phyloP scores from a whole-genome alignment of 2,888 invertebrate species.

The Scaptomyza parva region DNA sequence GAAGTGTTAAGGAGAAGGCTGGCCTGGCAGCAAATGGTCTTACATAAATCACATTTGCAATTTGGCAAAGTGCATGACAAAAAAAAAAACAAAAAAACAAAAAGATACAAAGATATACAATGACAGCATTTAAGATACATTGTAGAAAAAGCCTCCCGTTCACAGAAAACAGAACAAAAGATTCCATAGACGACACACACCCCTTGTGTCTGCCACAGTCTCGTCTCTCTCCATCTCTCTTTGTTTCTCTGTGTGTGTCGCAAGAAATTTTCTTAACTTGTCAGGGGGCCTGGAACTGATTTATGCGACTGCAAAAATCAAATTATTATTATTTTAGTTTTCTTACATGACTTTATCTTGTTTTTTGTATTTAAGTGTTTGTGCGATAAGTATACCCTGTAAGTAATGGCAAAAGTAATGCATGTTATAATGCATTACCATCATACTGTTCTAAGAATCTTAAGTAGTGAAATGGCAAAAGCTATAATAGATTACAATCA shows the following conservation, averaged over 20 bases:
- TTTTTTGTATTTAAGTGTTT: neutral
- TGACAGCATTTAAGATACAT: conserved; percentile 46
- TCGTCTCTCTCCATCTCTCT: no score
- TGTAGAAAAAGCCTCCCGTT: neutral
- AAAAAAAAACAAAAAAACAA: no score
- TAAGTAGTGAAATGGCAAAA: no score
- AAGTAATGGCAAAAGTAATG: neutral
- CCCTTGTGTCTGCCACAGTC: no score
- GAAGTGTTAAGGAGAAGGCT: conserved; percentile 67
- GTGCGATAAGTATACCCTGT: conserved; percentile 30
- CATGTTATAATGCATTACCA: neutral
- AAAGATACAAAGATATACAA: conserved; percentile 41
- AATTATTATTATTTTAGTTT: conserved; percentile 65
- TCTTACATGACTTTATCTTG: neutral
- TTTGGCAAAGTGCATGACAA: conserved; percentile 75
- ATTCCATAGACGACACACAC: conserved; percentile 32
- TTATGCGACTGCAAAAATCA: conserved; percentile 69
- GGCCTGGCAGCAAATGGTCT: conserved; percentile 48
- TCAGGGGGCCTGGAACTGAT: conserved; percentile 52
- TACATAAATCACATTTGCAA: conserved; percentile 76
- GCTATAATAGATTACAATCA: no score
- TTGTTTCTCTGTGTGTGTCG: conserved; percentile 12
- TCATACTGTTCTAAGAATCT: no score
- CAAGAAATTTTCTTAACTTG: conserved; percentile 48
- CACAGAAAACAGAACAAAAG: conserved; percentile 17